These are phyloP conservation scores for Furcifer pardalis DNA, from an alignment of 2,797 vertebrate genomes.

Conservation along the genomic window DNA sequence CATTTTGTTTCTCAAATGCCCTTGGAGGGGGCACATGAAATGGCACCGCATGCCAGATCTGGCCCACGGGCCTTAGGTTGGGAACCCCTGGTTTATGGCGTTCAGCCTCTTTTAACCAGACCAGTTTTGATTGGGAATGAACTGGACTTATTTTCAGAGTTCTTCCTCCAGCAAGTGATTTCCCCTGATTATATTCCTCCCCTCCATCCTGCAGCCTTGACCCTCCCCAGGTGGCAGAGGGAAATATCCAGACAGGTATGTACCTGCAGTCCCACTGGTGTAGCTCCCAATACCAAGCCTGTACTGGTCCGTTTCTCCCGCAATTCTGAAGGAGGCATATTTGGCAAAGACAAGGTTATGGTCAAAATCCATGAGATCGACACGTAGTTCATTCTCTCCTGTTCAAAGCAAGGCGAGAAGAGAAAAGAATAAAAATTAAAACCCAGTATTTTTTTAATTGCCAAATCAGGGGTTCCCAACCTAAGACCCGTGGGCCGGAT, in stretches of 20 bases:
- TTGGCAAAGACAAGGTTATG: conserved; percentile 36
- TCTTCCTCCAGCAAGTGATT: background rate
- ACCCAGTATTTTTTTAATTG: background rate
- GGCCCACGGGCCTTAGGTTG: too few species aligned
- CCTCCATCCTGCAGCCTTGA: background rate
- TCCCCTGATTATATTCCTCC: background rate
- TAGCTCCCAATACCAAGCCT: conserved; percentile 49
- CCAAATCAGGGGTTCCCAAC: too few species aligned
- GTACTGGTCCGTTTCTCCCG: conserved; percentile 38
- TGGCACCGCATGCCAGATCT: too few species aligned
- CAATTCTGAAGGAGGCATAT: conserved; percentile 45
- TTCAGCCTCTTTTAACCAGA: too few species aligned
- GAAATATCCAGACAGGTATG: rapidly evolving
- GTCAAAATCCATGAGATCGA: conserved; percentile 55
- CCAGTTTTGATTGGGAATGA: too few species aligned
- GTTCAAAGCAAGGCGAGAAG: background rate
- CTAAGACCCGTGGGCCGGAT: too few species aligned
- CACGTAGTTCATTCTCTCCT: conserved; percentile 44
- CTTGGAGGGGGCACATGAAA: too few species aligned
- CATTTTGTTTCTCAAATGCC: too few species aligned
- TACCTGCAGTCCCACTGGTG: background rate
- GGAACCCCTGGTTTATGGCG: too few species aligned
- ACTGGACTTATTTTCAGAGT: too few species aligned
- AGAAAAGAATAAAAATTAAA: background rate
- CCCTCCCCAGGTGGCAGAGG: background rate